Conservation (phyloP, 2,888 invertebrate genomes). For the Chymomyza caudatula region DNA sequence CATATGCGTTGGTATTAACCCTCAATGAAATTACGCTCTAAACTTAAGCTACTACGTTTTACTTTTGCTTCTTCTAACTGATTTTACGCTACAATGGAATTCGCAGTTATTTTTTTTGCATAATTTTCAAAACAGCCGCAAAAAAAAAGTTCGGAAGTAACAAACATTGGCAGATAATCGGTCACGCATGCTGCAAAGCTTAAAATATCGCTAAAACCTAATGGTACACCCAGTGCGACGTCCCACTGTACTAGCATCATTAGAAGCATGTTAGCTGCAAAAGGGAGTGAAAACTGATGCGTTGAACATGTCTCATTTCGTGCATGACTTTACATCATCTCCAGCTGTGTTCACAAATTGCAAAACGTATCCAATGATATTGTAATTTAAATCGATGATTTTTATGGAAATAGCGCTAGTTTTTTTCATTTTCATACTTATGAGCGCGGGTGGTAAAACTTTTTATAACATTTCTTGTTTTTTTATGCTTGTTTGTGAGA, state of each 20-base stretch:
- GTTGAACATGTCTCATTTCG: conserved; percentile 47
- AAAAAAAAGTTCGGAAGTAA: too few species aligned
- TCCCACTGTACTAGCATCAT: conserved; percentile 20
- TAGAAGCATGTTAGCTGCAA: conserved; percentile 13
- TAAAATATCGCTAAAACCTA: not conserved
- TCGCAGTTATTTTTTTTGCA: too few species aligned
- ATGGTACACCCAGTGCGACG: not conserved
- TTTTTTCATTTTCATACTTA: not conserved
- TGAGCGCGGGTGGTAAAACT: not conserved
- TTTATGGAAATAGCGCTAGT: conserved; percentile 40
- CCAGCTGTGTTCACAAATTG: conserved; percentile 55
- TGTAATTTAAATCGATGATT: conserved; percentile 51
- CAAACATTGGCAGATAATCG: too few species aligned
- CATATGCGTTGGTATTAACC: too few species aligned
- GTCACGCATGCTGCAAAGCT: too few species aligned
- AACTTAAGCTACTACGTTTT: too few species aligned
- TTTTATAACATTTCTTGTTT: not conserved
- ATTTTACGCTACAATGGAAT: too few species aligned
- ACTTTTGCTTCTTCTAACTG: too few species aligned
- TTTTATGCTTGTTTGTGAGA: conserved; percentile 11
- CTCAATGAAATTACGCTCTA: too few species aligned
- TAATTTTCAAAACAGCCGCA: too few species aligned
- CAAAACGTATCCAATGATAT: conserved; percentile 32
- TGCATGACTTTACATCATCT: conserved; percentile 55
- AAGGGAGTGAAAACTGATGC: not conserved